A percentile compares a stretch with the other conserved stretches of the same genome.
These are phyloP conservation scores for Paralvinella palmiformis DNA, from an alignment of 1,140 invertebrate genomes.

Conservation along the genomic window DNA sequence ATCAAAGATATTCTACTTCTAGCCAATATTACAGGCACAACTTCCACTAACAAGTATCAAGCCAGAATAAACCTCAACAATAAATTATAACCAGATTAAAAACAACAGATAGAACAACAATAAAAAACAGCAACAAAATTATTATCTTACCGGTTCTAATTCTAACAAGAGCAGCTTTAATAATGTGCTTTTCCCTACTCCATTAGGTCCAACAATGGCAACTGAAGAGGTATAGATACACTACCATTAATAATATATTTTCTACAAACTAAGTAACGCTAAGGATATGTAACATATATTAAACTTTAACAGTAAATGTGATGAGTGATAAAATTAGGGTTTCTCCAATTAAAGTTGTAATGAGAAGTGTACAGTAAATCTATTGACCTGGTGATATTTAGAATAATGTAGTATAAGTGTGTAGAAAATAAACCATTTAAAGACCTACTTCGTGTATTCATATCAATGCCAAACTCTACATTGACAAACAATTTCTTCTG, in stretches of 20 bases:
- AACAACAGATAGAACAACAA: constrained; percentile 9
- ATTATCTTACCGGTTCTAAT: constrained; percentile 63
- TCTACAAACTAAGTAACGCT: not conserved
- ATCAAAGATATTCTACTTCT: no score
- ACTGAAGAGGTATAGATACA: constrained; percentile 36
- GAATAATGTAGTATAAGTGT: no score
- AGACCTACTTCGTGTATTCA: constrained; percentile 73
- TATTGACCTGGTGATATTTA: no score
- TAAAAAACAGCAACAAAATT: no score
- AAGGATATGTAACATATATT: no score
- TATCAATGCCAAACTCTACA: constrained; percentile 90
- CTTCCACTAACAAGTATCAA: no score
- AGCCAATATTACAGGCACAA: no score
- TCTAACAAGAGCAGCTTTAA: constrained; percentile 86
- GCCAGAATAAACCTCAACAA: constrained; percentile 17
- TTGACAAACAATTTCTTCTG: constrained; percentile 77
- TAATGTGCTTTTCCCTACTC: constrained; percentile 95
- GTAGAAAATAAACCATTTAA: not conserved
- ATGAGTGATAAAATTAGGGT: no score
- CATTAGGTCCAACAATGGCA: constrained; percentile 60
- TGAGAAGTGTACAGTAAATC: no score
- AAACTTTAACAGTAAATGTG: no score
- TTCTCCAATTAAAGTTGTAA: no score
- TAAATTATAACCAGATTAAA: not conserved
- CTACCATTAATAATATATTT: not conserved